A percentile compares a stretch with the other conserved stretches of the same genome.
These are phyloP conservation scores for Diabrotica undecimpunctata DNA, from an alignment of 1,140 invertebrate species.

Conservation along the genomic window DNA sequence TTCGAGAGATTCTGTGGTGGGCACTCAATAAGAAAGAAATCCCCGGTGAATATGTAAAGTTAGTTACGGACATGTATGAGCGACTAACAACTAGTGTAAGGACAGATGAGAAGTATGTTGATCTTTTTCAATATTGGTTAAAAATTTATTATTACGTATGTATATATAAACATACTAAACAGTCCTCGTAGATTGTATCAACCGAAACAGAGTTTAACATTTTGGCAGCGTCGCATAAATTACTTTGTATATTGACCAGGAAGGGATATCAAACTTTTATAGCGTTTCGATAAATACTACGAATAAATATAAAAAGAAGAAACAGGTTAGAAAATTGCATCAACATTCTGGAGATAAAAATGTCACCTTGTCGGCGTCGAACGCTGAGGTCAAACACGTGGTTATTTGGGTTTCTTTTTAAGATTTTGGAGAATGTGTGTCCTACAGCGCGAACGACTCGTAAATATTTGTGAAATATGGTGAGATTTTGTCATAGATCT, in stretches of 20 bases:
- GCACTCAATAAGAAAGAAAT: too few species aligned
- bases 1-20: too few species aligned
- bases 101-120: too few species aligned
- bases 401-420: neutral
- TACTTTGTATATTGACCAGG: neutral
- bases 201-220: neutral
- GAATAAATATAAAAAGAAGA: constrained; percentile 1
- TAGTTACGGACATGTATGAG: too few species aligned
- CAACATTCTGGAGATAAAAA: constrained; percentile 2
- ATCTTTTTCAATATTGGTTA: too few species aligned
- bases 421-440: neutral
- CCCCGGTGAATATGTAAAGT: too few species aligned
- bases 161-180: too few species aligned
- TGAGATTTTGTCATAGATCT: constrained; percentile 2
- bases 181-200: neutral
- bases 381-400: neutral
- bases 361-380: neutral
- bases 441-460: neutral
- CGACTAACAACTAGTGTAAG: too few species aligned
- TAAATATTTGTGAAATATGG: neutral
- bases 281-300: neutral
- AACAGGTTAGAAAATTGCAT: constrained; percentile 2
- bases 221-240: neutral
- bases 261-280: constrained; percentile 1
- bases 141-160: too few species aligned